Percentiles rank a stretch among this genome's conserved stretches.
Conservation (phyloP, 2,888 invertebrate genomes). For the Anaspis maculata region DNA sequence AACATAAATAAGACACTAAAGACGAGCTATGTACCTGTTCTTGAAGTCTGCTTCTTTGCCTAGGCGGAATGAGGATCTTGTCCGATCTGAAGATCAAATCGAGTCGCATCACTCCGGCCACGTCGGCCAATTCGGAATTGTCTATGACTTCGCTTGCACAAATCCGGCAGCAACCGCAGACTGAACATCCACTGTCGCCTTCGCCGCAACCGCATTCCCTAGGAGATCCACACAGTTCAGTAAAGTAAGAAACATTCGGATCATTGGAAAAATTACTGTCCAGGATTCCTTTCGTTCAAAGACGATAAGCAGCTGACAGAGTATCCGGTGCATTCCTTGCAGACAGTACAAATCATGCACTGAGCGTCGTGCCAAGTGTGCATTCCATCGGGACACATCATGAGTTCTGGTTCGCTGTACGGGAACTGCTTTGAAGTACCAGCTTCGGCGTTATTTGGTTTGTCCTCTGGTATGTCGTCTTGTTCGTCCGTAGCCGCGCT, state of each 20-base stretch:
- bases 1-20: too few relatives aligned
- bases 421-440: too few relatives aligned
- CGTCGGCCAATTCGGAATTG: constrained; percentile 47
- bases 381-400: constrained; percentile 56
- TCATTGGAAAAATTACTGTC: constrained; percentile 59
- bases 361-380: constrained; percentile 75
- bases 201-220: constrained; percentile 93
- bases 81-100: constrained; percentile 48
- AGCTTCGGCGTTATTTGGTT: too few relatives aligned
- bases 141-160: constrained; percentile 68
- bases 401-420: constrained; percentile 29
- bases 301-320: constrained; percentile 70
- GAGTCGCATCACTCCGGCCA: constrained; percentile 49
- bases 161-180: constrained; percentile 85
- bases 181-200: constrained; percentile 88
- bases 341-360: constrained; percentile 85
- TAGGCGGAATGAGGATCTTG: constrained; percentile 40
- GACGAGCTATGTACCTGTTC: constrained; percentile 51
- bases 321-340: constrained; percentile 90
- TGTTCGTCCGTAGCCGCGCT: constrained; percentile 44
- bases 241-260: neutral
- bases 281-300: constrained; percentile 71
- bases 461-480: constrained; percentile 48
- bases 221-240: constrained; percentile 14
- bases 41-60: constrained; percentile 49